phyloP scores from a whole-genome alignment of 2,797 vertebrate genomes.

The Denticeps clupeoides region DNA sequence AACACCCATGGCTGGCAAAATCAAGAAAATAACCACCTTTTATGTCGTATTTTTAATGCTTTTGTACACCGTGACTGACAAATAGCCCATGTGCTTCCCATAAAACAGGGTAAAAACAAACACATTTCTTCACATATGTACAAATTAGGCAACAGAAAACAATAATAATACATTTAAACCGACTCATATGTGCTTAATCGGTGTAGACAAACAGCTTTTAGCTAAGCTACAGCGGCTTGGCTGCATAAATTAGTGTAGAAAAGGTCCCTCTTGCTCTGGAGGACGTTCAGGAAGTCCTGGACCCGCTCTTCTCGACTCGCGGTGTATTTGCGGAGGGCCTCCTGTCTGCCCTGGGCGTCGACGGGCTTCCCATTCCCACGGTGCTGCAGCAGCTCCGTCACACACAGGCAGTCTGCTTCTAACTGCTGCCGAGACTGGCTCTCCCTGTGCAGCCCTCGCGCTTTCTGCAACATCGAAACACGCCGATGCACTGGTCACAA shows the following conservation, averaged over 20 bases:
- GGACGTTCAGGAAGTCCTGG: slow-evolving; percentile 70
- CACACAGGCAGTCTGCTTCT: slow-evolving; percentile 72
- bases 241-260: slow-evolving; percentile 51
- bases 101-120: neutral
- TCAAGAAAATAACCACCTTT: too few relatives aligned
- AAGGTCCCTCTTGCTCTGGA: slow-evolving; percentile 78
- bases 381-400: slow-evolving; percentile 65
- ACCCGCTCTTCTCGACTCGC: slow-evolving; percentile 73
- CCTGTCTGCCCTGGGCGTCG: slow-evolving; percentile 59
- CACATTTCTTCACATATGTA: slow-evolving; percentile 7
- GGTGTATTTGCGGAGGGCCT: slow-evolving; percentile 62
- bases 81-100: neutral
- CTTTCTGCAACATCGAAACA: slow-evolving; percentile 71
- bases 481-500: too few relatives aligned
- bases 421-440: slow-evolving; percentile 69
- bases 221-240: slow-evolving; percentile 34
- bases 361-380: slow-evolving; percentile 57
- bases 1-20: too few relatives aligned
- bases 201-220: neutral
- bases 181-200: neutral
- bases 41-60: neutral
- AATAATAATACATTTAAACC: neutral
- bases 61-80: neutral
- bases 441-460: slow-evolving; percentile 73
- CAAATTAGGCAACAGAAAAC: neutral